A percentile compares a stretch with the other conserved stretches of the same genome.
Evolutionary conservation across 2,797 vertebrate genomes (phyloP).

Genomic region (Pangasius krempfi): DNA sequence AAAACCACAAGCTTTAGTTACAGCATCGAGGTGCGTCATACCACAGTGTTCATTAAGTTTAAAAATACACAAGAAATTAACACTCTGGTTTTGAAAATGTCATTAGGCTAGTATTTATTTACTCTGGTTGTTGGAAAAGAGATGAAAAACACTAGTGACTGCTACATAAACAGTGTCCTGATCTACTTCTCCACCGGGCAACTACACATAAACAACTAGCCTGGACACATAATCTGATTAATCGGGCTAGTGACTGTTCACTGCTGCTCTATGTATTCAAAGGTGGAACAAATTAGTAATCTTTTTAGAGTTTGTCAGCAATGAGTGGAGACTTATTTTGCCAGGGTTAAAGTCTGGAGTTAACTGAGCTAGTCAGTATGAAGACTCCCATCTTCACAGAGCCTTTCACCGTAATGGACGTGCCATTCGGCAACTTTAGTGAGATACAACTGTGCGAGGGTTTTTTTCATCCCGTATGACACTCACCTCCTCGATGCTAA

Average conservation of each 20-base stretch:
- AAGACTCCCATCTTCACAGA: neutral
- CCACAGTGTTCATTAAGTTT: neutral
- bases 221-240: neutral
- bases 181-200: neutral
- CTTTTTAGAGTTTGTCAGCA: neutral
- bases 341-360: neutral
- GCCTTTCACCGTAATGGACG: neutral
- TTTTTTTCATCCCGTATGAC: neutral
- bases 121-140: neutral
- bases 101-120: neutral
- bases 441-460: neutral
- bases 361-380: neutral
- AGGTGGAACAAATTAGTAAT: neutral
- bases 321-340: neutral
- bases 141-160: neutral
- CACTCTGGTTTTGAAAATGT: neutral
- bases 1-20: neutral
- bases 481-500: conserved; percentile 89
- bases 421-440: neutral
- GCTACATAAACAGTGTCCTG: neutral
- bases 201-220: neutral
- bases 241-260: neutral
- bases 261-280: neutral
- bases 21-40: neutral
- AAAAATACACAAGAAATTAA: neutral